Evolutionary conservation across 2,888 invertebrate species (phyloP), one percentile per base, ranked within the genome.

Genomic region (Cephus nigrinus): DNA sequence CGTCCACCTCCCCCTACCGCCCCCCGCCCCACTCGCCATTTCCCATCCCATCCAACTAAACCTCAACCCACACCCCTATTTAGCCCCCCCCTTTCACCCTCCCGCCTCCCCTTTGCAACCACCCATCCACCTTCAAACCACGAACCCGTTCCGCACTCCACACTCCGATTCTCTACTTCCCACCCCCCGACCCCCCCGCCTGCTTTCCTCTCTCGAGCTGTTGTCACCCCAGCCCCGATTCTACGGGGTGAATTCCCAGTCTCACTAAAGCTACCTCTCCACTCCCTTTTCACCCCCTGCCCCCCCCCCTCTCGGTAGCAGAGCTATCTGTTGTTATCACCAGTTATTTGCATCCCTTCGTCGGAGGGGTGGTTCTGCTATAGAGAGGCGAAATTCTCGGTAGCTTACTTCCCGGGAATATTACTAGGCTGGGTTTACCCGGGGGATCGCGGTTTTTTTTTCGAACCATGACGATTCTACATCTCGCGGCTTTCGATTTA

Each of bases 241-340:
- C 40, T 40, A 40, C 40, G 40, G 40, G 40, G 40, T 40, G 40
- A 40, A 40, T 40, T 40, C 40, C 40, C 40, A 40, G 40, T 40
- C 40, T 40, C 40, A 68, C 75, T 36, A 33, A 31, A 69, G 55
- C 30, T 34, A n/a, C 68, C 78, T 33, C 77, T 69, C 33, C 73
- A 35, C 71, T 68, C 76, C 69, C 36, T 40, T 73, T 77, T 74
- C 40, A 68, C 75, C 77, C 75, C 77, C 74, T 78, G 72, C 3
- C 32, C 79, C 78, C 79, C 78, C 73, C 75, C 77, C 78, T 32
- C 78, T 76, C 73, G 74, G 75, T 68, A 82, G 84, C 85, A 80
- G 86, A 90, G 89, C 88, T 90, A 90, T 90, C 90, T 89, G 89
- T 88, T 89, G 90, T 90, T 90, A 90, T 90, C 90, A 88, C 89